Evolutionary conservation across 2,113 vertebrate genomes (phyloP).

Genomic region (Ageneiosus marmoratus): DNA sequence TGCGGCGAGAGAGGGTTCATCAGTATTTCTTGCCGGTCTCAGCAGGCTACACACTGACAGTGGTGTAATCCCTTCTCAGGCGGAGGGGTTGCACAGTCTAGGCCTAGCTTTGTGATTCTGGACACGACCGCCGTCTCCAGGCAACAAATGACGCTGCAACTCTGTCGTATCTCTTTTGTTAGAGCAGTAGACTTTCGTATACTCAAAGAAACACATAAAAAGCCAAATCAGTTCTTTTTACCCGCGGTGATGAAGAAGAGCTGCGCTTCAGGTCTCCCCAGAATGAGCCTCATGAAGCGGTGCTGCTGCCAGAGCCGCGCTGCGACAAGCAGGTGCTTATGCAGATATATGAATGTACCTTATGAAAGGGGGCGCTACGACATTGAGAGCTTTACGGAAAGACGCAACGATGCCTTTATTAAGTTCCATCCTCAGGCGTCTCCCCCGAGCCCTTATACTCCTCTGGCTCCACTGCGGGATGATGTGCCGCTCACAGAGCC

Average conservation of each 20-base stretch:
- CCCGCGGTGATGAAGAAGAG: constrained; percentile 12
- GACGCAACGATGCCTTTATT: constrained; percentile 55
- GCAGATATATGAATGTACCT: constrained; percentile 37
- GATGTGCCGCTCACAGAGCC: constrained; percentile 63
- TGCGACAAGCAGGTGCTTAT: constrained; percentile 30
- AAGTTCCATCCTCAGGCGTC: constrained; percentile 57
- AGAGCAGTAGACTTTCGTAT: neutral
- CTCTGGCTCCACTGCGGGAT: constrained; percentile 61
- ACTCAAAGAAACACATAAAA: neutral
- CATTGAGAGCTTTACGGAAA: constrained; percentile 62
- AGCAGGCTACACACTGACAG: neutral
- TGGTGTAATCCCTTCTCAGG: neutral
- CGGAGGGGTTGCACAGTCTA: too few relatives aligned
- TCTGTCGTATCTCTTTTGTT: neutral
- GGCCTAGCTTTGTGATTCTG: neutral
- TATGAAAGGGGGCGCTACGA: constrained; percentile 48
- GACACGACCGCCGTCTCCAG: constrained; percentile 58
- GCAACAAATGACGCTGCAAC: constrained; percentile 53
- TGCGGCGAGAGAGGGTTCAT: neutral
- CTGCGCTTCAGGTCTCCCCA: neutral
- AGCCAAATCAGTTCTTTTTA: neutral
- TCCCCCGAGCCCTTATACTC: constrained; percentile 14
- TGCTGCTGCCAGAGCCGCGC: constrained; percentile 23
- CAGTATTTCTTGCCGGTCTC: neutral
- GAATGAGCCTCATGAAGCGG: constrained; percentile 50